A percentile compares a stretch with the other conserved stretches of the same genome.
Evolutionary conservation across 2,888 invertebrate species (phyloP).

Genomic region (Thalpophila matura): DNA sequence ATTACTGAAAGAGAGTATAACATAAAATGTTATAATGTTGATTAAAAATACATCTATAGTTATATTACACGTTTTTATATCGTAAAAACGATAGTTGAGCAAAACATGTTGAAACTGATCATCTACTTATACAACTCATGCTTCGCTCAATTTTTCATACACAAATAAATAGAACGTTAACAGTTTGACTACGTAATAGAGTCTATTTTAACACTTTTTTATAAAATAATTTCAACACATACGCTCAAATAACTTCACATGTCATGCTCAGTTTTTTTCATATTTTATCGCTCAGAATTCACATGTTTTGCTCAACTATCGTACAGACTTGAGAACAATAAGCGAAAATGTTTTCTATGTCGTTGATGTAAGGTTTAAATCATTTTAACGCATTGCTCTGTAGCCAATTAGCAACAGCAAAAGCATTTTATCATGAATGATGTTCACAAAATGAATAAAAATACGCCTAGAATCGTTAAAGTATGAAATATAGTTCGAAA

Average conservation of each 20-base stretch:
- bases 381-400: slow-evolving; percentile 54
- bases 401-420: slow-evolving; percentile 44
- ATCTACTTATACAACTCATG: slow-evolving; percentile 11
- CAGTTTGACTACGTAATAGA: slow-evolving; percentile 26
- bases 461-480: slow-evolving; percentile 28
- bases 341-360: slow-evolving; percentile 57
- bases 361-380: slow-evolving; percentile 52
- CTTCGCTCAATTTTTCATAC: slow-evolving; percentile 43
- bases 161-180: slow-evolving; percentile 13
- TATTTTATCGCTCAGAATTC: slow-evolving; percentile 3
- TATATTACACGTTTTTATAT: slow-evolving; percentile 1
- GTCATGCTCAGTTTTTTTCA: slow-evolving; percentile 19
- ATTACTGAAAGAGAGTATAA: slow-evolving; percentile 1
- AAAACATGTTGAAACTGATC: slow-evolving; percentile 6
- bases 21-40: slow-evolving; percentile 10
- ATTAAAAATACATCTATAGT: slow-evolving; percentile 31
- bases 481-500: slow-evolving; percentile 53
- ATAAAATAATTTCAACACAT: slow-evolving; percentile 26
- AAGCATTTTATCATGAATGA: slow-evolving; percentile 57
- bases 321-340: slow-evolving; percentile 37
- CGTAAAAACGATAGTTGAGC: slow-evolving; percentile 25
- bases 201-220: slow-evolving; percentile 48
- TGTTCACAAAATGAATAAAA: slow-evolving; percentile 30
- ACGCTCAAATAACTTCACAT: slow-evolving; percentile 41
- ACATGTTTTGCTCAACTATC: slow-evolving; percentile 35